Conservation (phyloP, 2,797 vertebrate species). For the Scomberomorus guttatus region DNA sequence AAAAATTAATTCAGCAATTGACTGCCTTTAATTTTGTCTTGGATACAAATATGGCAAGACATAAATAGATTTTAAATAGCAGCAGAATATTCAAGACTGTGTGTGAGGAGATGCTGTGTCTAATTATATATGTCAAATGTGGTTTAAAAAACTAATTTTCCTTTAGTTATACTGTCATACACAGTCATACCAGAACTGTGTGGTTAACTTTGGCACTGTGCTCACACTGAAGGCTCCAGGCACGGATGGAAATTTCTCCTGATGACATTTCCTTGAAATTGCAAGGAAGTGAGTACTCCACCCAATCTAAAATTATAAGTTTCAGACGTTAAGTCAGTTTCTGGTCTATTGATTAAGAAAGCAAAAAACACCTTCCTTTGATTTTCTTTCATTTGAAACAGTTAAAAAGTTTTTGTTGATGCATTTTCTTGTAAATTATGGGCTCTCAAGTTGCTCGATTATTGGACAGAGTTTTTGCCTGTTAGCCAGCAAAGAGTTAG, state of each 20-base stretch:
- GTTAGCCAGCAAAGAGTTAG: not conserved
- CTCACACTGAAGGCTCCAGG: not conserved
- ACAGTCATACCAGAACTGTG: not conserved
- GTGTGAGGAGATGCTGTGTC: not conserved
- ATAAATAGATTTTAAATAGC: slow-evolving; percentile 21
- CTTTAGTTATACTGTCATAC: not conserved
- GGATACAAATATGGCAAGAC: not conserved
- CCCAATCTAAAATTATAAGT: not conserved
- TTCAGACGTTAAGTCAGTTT: not conserved
- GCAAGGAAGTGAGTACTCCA: slow-evolving; percentile 34
- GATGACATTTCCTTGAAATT: slow-evolving; percentile 20
- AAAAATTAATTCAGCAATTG: not conserved
- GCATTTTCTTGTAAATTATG: not conserved
- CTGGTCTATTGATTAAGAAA: not conserved
- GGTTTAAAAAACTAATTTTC: not conserved
- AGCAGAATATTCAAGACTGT: not conserved
- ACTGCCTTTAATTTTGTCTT: not conserved
- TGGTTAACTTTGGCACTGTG: not conserved
- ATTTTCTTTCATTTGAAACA: not conserved
- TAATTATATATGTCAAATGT: not conserved
- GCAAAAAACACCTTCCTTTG: fast-evolving
- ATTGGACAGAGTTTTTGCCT: not conserved
- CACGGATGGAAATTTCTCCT: not conserved
- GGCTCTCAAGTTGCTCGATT: not conserved
- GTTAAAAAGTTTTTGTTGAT: not conserved